Evolutionary conservation across 1,140 invertebrate species (phyloP).

Genomic region (Zaprionus nigranus): DNA sequence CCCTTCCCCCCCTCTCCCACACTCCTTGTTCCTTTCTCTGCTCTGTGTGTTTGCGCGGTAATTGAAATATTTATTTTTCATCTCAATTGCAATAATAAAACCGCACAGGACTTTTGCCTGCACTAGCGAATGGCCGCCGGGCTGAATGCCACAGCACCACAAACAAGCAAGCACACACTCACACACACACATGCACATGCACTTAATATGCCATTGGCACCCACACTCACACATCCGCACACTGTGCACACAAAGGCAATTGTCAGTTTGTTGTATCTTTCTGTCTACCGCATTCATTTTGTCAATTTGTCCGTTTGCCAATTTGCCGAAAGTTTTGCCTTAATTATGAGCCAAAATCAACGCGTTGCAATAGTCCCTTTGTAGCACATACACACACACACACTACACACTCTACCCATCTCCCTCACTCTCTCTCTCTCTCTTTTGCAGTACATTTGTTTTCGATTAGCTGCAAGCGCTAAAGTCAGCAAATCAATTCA

Average conservation of each 20-base stretch:
- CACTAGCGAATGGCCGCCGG: conserved; percentile 37
- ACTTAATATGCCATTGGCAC: conserved; percentile 45
- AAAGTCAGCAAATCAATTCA: conserved; percentile 79
- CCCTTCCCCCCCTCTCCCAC: not conserved
- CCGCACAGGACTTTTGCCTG: conserved; percentile 52
- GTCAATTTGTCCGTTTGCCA: conserved; percentile 68
- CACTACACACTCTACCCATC: not conserved
- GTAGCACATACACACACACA: conserved; percentile 13
- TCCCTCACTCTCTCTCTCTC: not conserved
- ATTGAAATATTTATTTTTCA: conserved; percentile 82
- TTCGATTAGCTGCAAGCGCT: conserved; percentile 72
- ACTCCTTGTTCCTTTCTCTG: not conserved
- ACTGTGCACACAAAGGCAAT: conserved; percentile 62
- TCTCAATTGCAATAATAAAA: conserved; percentile 72
- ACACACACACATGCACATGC: not conserved
- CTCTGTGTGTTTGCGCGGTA: conserved; percentile 54
- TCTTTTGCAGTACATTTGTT: conserved; percentile 57
- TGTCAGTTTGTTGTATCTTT: conserved; percentile 61
- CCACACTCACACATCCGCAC: conserved; percentile 14
- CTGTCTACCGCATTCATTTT: conserved; percentile 42
- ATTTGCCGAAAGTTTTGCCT: conserved; percentile 76
- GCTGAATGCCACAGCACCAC: conserved; percentile 30
- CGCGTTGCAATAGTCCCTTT: conserved; percentile 60
- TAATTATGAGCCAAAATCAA: conserved; percentile 79
- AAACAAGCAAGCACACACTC: not conserved